Evolutionary conservation across 2,888 invertebrate species (phyloP).

Genomic region (Camptogramma bilineatum): DNA sequence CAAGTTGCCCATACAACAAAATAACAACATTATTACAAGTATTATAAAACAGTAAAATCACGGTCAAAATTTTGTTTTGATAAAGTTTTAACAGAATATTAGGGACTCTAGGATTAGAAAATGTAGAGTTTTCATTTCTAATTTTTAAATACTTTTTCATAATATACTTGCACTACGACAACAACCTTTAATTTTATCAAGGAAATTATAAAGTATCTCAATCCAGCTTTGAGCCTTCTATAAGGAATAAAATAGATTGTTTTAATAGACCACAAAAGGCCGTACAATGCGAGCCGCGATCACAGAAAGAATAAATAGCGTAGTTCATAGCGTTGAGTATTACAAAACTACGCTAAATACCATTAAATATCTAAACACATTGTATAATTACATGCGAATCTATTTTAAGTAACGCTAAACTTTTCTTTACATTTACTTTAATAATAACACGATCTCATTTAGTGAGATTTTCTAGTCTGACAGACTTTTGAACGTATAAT

Average conservation of each 20-base stretch:
- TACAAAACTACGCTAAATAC: background rate
- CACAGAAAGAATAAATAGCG: background rate
- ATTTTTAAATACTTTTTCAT: background rate
- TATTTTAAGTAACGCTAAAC: background rate
- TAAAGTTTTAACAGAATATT: constrained; percentile 14
- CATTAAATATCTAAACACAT: background rate
- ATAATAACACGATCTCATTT: background rate
- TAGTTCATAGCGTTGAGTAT: background rate
- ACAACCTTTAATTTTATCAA: background rate
- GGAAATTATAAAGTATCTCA: background rate
- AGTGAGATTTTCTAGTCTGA: background rate
- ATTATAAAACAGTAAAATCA: constrained; percentile 32
- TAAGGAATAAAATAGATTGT: background rate
- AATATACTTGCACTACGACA: no score
- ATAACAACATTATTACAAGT: constrained; percentile 25
- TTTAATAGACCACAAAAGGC: background rate
- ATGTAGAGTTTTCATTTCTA: background rate
- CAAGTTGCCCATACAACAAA: constrained; percentile 23
- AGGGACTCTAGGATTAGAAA: constrained; percentile 16
- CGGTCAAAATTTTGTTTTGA: constrained; percentile 27
- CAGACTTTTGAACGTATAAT: background rate
- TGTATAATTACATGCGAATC: background rate
- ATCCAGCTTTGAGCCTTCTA: background rate
- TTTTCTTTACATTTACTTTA: background rate
- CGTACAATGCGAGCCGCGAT: background rate